These are phyloP conservation scores for Romanomermis culicivorax DNA, from an alignment of 2,888 invertebrate genomes.

Conservation along the genomic window DNA sequence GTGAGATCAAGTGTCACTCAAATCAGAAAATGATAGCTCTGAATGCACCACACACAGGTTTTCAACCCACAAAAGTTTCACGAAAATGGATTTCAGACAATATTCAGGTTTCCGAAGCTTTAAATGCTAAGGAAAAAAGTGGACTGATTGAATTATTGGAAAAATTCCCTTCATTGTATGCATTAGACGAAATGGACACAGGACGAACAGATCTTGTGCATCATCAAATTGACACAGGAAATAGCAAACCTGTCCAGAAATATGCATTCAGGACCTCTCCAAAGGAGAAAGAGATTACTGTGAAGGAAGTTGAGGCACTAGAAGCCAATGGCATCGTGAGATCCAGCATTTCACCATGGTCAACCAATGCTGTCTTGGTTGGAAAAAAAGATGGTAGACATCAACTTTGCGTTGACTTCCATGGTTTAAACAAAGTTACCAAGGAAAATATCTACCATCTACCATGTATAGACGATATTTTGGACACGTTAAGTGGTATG, in stretches of 20 bases:
- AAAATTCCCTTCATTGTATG: too few relatives aligned
- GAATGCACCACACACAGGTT: too few relatives aligned
- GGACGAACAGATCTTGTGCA: background rate
- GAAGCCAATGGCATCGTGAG: background rate
- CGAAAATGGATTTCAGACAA: too few relatives aligned
- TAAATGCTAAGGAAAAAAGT: too few relatives aligned
- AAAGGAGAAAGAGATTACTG: background rate
- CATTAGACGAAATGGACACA: background rate
- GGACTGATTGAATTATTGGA: too few relatives aligned
- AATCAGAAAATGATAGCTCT: too few relatives aligned
- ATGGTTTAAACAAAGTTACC: background rate
- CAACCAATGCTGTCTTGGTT: background rate
- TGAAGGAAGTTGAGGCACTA: background rate
- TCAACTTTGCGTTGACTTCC: background rate
- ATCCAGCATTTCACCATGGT: background rate
- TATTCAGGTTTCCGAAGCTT: too few relatives aligned
- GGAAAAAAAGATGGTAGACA: background rate
- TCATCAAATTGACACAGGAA: background rate
- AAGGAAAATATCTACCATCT: constrained; percentile 1
- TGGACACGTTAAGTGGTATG: background rate
- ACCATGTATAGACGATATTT: background rate
- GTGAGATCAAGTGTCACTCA: too few relatives aligned
- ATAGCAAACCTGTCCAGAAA: background rate
- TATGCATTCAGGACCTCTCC: background rate
- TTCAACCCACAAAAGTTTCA: too few relatives aligned